Evolutionary conservation across 2,888 invertebrate species (phyloP).

Genomic region (Anthophora plumipes): DNA sequence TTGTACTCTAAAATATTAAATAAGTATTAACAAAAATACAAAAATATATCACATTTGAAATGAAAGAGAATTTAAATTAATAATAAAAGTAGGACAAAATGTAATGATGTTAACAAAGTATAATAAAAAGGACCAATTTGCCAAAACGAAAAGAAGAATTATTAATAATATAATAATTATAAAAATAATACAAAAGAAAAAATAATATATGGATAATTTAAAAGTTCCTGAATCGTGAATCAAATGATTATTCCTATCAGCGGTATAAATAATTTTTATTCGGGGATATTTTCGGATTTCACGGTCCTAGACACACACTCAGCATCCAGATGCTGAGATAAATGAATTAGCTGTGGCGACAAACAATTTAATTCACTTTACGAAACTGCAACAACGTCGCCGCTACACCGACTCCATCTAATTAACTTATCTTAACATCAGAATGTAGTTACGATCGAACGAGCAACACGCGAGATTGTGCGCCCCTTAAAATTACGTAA

Average conservation of each 20-base stretch:
- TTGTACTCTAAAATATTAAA: no score
- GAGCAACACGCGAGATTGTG: slow-evolving; percentile 34
- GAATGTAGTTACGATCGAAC: slow-evolving; percentile 54
- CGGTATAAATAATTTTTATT: slow-evolving; percentile 8
- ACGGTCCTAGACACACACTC: slow-evolving; percentile 15
- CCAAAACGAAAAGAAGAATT: no score
- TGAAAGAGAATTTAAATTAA: no score
- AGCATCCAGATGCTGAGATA: slow-evolving; percentile 30
- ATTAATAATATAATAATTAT: no score
- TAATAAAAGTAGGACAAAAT: no score
- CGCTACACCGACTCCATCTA: slow-evolving; percentile 52
- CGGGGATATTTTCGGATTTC: slow-evolving; percentile 3
- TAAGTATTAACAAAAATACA: no score
- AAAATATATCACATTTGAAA: no score
- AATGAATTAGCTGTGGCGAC: slow-evolving; percentile 56
- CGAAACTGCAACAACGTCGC: slow-evolving; percentile 48
- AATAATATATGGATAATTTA: neutral
- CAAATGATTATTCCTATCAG: no score
- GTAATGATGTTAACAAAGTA: no score
- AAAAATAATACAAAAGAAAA: neutral
- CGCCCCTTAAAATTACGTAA: slow-evolving; percentile 46
- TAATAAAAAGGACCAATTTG: no score
- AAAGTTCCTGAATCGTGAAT: no score
- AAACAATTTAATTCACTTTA: slow-evolving; percentile 64
- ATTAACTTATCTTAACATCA: slow-evolving; percentile 62